Evolutionary conservation across 2,888 invertebrate genomes (phyloP).

Genomic region (Tipula lateralis): DNA sequence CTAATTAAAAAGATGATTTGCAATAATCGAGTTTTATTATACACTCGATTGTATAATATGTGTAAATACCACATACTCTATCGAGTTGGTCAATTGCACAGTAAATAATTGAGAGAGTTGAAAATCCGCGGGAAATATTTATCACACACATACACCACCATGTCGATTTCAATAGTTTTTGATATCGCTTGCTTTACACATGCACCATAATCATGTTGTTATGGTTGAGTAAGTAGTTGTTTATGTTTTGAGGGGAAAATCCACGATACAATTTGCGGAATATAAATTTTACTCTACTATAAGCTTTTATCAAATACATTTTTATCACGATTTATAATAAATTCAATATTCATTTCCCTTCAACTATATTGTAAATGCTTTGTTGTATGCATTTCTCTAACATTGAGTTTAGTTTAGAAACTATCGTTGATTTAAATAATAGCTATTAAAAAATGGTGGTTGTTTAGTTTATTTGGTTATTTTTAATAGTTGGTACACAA

Average conservation of each 20-base stretch:
- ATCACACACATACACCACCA: not conserved
- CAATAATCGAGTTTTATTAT: not conserved
- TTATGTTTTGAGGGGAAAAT: constrained; percentile 11
- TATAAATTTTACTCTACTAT: not conserved
- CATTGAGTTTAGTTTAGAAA: not conserved
- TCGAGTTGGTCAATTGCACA: not conserved
- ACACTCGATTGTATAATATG: not conserved
- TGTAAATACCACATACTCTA: not conserved
- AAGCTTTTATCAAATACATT: not conserved
- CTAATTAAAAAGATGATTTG: not conserved
- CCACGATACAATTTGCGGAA: not conserved
- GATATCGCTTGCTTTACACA: not conserved
- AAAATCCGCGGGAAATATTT: not conserved
- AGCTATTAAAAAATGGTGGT: not conserved
- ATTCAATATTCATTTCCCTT: not conserved
- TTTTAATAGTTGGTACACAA: not conserved
- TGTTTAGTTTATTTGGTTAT: not conserved
- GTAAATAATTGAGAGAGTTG: not conserved
- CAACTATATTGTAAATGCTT: not conserved
- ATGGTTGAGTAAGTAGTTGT: constrained; percentile 7
- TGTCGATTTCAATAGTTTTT: not conserved
- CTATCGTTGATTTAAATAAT: not conserved
- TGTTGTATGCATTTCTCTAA: not conserved
- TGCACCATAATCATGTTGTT: not conserved
- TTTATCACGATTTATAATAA: not conserved